These are phyloP conservation scores for Lanius collurio DNA, from an alignment of 2,113 vertebrate species.

Conservation along the genomic window DNA sequence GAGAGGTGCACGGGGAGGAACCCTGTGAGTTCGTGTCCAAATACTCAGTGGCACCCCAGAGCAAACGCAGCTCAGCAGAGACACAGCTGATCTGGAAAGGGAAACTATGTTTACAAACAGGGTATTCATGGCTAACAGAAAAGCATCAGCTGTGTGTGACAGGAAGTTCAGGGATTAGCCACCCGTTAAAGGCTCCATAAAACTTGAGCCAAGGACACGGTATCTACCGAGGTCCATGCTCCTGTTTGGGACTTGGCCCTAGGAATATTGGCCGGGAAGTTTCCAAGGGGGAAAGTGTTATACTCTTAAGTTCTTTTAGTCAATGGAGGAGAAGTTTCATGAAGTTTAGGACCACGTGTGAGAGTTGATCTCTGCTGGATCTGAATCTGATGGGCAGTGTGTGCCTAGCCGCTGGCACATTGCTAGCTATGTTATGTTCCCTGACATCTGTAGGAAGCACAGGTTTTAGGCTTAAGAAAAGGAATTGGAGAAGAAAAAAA, in stretches of 20 bases:
- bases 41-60: rapidly evolving
- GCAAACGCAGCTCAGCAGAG: background rate
- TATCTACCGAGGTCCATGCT: background rate
- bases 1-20: rapidly evolving
- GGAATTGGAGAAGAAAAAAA: background rate
- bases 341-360: rapidly evolving
- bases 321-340: background rate
- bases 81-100: background rate
- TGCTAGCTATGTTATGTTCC: background rate
- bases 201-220: rapidly evolving
- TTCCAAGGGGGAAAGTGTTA: background rate
- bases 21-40: background rate
- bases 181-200: background rate
- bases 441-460: background rate
- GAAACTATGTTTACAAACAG: background rate
- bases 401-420: background rate
- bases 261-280: rapidly evolving
- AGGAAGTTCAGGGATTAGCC: background rate
- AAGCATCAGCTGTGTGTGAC: background rate
- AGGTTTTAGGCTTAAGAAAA: background rate
- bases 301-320: background rate
- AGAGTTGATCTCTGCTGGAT: background rate
- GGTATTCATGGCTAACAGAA: background rate
- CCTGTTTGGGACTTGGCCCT: background rate
- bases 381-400: background rate